These are phyloP conservation scores for Trichechus manatus DNA, from an alignment of 2,113 vertebrate genomes.

Conservation along the genomic window DNA sequence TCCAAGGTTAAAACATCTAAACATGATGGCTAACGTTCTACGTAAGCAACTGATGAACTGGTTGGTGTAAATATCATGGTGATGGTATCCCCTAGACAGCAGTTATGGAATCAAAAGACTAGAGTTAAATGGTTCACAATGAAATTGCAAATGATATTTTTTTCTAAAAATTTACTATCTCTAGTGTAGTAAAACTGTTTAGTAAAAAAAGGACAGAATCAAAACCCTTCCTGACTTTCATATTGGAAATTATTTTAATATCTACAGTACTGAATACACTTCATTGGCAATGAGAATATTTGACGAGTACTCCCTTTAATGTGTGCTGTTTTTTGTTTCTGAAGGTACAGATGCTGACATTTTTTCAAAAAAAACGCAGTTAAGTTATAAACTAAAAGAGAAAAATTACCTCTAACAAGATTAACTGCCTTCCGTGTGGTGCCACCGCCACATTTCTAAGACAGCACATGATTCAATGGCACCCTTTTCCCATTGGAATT, in stretches of 20 bases:
- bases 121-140: background rate
- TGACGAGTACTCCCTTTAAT: background rate
- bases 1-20: background rate
- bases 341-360: background rate
- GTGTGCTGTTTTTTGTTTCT: conserved; percentile 25
- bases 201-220: conserved; percentile 75
- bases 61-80: background rate
- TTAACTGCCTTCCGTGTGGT: background rate
- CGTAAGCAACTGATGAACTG: background rate
- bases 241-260: background rate
- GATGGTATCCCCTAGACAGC: background rate
- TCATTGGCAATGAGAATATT: conserved; percentile 8
- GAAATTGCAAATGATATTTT: background rate
- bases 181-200: conserved; percentile 52
- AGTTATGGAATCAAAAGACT: background rate
- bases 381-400: conserved; percentile 15
- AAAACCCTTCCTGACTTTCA: conserved; percentile 56
- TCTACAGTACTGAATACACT: conserved; percentile 30
- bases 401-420: background rate
- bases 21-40: background rate
- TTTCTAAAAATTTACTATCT: conserved; percentile 36
- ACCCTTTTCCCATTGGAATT: background rate
- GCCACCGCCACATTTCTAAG: background rate
- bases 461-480: background rate
- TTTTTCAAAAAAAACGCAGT: conserved; percentile 39